Evolutionary conservation across 2,888 invertebrate genomes (phyloP).

Genomic region (Hydraecia micacea): DNA sequence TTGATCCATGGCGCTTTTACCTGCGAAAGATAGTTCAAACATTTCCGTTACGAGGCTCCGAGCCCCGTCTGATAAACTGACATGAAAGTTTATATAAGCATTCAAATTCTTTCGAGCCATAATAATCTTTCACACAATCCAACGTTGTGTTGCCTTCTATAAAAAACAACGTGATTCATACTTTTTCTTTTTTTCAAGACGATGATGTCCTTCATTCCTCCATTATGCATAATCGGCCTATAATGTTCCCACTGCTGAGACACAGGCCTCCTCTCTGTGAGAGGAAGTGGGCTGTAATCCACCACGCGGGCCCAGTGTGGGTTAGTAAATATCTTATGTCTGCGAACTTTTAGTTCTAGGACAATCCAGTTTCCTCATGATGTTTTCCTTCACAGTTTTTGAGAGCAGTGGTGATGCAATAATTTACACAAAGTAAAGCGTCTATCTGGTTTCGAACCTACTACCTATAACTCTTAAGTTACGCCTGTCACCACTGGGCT

Average conservation of each 20-base stretch:
- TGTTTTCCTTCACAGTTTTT: not conserved
- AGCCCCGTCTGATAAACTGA: not conserved
- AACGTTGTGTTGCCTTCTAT: not conserved
- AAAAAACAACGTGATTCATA: not conserved
- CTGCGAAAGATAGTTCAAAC: constrained; percentile 77
- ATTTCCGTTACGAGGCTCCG: not conserved
- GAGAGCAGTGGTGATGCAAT: not conserved
- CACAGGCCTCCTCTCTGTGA: not conserved
- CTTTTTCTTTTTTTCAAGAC: not conserved
- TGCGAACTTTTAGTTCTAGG: not conserved
- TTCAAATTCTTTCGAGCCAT: not conserved
- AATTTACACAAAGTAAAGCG: too few relatives aligned
- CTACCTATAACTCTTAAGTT: too few relatives aligned
- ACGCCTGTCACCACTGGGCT: too few relatives aligned
- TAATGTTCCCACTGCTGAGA: not conserved
- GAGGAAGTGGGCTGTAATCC: not conserved
- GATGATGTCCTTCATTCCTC: not conserved
- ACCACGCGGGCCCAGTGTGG: not conserved
- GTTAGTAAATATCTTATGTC: not conserved
- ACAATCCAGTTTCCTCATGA: not conserved
- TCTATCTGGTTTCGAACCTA: too few relatives aligned
- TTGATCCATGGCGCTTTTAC: constrained; percentile 93
- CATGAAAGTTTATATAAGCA: not conserved
- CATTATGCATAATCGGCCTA: not conserved
- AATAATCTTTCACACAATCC: not conserved